phyloP scores from a whole-genome alignment of 2,888 invertebrate genomes.

The Ophion obscuratus region DNA sequence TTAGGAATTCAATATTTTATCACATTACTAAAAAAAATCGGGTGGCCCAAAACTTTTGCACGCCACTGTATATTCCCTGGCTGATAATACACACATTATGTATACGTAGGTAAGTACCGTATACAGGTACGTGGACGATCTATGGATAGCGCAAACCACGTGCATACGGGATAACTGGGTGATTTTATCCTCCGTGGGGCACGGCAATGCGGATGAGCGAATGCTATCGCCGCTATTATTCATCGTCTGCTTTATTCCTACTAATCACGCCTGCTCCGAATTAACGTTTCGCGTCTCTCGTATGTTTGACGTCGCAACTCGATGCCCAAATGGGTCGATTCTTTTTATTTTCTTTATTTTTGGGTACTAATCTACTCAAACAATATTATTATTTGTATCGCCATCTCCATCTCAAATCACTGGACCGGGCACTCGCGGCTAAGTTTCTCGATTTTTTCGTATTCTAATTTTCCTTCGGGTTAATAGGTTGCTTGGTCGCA shows the following conservation, averaged over 20 bases:
- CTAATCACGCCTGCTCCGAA: slow-evolving; percentile 57
- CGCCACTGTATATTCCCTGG: slow-evolving; percentile 14
- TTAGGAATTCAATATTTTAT: no score
- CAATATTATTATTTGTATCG: not conserved
- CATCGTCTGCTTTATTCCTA: slow-evolving; percentile 58
- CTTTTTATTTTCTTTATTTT: not conserved
- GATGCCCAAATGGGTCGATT: slow-evolving; percentile 19
- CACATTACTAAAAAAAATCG: no score
- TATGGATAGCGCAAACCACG: slow-evolving; percentile 20
- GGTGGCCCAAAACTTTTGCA: no score
- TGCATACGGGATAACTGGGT: slow-evolving; percentile 7
- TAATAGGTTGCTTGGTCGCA: no score
- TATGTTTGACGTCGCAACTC: slow-evolving; percentile 30
- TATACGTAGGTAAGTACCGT: not conserved
- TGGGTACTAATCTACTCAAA: slow-evolving; percentile 8
- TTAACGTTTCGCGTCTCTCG: slow-evolving; percentile 43
- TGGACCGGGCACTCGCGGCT: not conserved
- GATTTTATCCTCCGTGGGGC: slow-evolving; percentile 49
- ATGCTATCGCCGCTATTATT: slow-evolving; percentile 59
- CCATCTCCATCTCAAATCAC: not conserved
- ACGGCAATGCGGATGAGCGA: slow-evolving; percentile 62
- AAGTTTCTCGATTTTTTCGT: not conserved
- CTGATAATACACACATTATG: slow-evolving; percentile 27
- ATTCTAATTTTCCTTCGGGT: no score
- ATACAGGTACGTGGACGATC: not conserved